Percentiles rank a stretch among this genome's conserved stretches.
phyloP scores from a whole-genome alignment of 2,888 invertebrate species.

The Lapara coniferarum region DNA sequence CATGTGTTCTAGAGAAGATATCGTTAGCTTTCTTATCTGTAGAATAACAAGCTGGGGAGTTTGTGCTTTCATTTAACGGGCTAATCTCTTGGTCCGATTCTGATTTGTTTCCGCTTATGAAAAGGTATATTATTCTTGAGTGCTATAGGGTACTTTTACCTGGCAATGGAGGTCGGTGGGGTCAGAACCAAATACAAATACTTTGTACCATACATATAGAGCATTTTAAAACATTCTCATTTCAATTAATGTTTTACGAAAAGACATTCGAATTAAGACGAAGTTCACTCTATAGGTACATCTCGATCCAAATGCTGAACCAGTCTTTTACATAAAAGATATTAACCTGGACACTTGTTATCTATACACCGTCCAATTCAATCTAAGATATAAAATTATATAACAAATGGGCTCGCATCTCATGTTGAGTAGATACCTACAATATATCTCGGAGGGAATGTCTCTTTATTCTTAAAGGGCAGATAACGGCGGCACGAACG shows the following conservation, averaged over 20 bases:
- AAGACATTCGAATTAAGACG: too few relatives aligned
- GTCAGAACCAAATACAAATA: too few relatives aligned
- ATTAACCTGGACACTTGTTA: not conserved
- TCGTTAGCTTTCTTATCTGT: too few relatives aligned
- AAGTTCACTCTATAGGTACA: too few relatives aligned
- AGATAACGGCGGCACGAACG: slow-evolving; percentile 73
- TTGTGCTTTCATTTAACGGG: not conserved
- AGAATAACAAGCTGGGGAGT: not conserved
- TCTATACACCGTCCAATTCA: not conserved
- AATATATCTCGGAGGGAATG: slow-evolving; percentile 72
- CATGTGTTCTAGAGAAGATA: not conserved
- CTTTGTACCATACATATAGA: too few relatives aligned
- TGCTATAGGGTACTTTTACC: too few relatives aligned
- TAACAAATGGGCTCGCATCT: slow-evolving; percentile 12
- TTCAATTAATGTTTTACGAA: too few relatives aligned
- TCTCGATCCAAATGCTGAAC: too few relatives aligned
- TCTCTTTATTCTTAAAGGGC: slow-evolving; percentile 72
- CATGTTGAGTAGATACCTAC: slow-evolving; percentile 75
- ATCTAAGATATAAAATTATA: slow-evolving; percentile 2
- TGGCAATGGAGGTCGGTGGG: too few relatives aligned
- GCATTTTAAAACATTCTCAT: too few relatives aligned
- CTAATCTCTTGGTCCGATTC: not conserved
- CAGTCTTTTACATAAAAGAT: not conserved
- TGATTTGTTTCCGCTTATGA: too few relatives aligned
- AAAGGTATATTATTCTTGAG: too few relatives aligned